Conservation (phyloP, 2,797 vertebrate genomes). For the Leuciscus waleckii region DNA sequence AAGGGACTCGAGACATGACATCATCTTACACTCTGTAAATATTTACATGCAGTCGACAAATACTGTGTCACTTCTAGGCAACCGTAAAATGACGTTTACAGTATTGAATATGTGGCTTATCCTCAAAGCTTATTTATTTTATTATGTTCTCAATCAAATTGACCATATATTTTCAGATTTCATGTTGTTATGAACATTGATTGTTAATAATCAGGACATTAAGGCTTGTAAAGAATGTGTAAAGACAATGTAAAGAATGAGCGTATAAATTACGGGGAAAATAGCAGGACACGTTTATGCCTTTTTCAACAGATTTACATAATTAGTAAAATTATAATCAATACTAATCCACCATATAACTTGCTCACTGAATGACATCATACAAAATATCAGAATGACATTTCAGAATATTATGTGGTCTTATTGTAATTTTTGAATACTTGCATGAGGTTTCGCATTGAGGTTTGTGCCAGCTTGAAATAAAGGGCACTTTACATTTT, state of each 20-base stretch:
- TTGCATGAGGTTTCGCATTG: not conserved
- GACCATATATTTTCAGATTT: not conserved
- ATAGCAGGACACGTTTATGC: not conserved
- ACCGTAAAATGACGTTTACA: not conserved
- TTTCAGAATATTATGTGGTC: not conserved
- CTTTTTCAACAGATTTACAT: not conserved
- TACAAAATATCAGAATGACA: not conserved
- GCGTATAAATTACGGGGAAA: not conserved
- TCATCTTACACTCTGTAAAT: constrained; percentile 63
- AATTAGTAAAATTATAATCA: not conserved
- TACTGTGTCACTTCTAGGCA: not conserved
- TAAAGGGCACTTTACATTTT: no score
- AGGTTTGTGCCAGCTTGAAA: not conserved
- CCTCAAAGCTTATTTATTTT: not conserved
- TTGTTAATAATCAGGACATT: not conserved
- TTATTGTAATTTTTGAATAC: not conserved
- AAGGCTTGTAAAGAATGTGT: not conserved
- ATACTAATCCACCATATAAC: not conserved
- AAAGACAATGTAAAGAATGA: not conserved
- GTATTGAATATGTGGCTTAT: not conserved
- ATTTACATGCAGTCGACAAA: constrained; percentile 56
- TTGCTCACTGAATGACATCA: not conserved
- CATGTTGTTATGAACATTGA: not conserved
- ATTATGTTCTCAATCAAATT: not conserved
- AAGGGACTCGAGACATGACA: constrained; percentile 65